A percentile compares a stretch with the other conserved stretches of the same genome.
These are phyloP conservation scores for Epinephelus malabaricus DNA, from an alignment of 2,797 vertebrate species.

Conservation along the genomic window DNA sequence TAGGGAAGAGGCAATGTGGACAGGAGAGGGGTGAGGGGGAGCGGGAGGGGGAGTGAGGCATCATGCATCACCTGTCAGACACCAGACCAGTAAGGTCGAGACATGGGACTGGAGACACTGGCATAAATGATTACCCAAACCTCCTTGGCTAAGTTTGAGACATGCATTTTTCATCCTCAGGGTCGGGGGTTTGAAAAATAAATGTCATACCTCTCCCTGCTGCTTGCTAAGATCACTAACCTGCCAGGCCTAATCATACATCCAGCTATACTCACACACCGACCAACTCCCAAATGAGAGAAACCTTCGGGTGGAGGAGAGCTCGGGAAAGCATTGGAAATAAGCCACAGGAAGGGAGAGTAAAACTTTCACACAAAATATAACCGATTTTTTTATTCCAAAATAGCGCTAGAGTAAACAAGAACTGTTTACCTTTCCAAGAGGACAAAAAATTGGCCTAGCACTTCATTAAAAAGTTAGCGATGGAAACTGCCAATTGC, in stretches of 20 bases:
- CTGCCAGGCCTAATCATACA: conserved; percentile 75
- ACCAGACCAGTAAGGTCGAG: conserved; percentile 73
- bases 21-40: not conserved
- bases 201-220: conserved; percentile 76
- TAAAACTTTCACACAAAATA: conserved; percentile 42
- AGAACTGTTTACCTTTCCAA: conserved; percentile 52
- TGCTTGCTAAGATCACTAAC: conserved; percentile 76
- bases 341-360: conserved; percentile 18
- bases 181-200: conserved; percentile 82
- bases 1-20: conserved; percentile 26
- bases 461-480: conserved; percentile 64
- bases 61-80: conserved; percentile 80
- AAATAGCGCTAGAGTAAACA: conserved; percentile 42
- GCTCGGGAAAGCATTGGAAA: conserved; percentile 38
- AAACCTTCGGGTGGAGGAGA: conserved; percentile 47
- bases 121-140: conserved; percentile 83
- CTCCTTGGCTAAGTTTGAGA: conserved; percentile 72
- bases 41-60: conserved; percentile 40
- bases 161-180: conserved; percentile 83
- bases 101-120: conserved; percentile 72
- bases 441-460: conserved; percentile 31
- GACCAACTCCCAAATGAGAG: conserved; percentile 63
- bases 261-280: conserved; percentile 58
- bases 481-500: conserved; percentile 34
- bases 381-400: conserved; percentile 37